These are phyloP conservation scores for Salticus scenicus DNA, from an alignment of 2,888 invertebrate genomes.

Conservation along the genomic window DNA sequence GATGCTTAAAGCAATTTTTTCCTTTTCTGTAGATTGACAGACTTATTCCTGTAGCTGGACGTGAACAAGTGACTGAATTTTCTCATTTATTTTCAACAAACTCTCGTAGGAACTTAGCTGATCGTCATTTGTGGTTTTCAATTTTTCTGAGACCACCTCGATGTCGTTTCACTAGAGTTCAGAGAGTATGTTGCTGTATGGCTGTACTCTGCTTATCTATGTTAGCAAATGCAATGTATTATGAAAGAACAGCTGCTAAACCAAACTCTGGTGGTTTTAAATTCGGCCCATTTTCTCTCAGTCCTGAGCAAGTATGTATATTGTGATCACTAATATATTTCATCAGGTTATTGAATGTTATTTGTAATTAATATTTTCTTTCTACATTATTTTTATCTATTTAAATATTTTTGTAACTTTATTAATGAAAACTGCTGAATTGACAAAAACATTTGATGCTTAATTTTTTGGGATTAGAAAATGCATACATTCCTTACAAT, in stretches of 20 bases:
- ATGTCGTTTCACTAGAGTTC: slow-evolving; percentile 77
- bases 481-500: too few species aligned
- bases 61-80: slow-evolving; percentile 76
- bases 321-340: too few species aligned
- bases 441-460: too few species aligned
- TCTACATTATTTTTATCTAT: too few species aligned
- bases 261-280: slow-evolving; percentile 73
- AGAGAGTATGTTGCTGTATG: slow-evolving; percentile 77
- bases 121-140: slow-evolving; percentile 78
- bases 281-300: slow-evolving; percentile 77
- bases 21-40: slow-evolving; percentile 77
- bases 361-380: too few species aligned
- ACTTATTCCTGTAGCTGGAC: slow-evolving; percentile 77
- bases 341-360: too few species aligned
- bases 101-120: slow-evolving; percentile 76
- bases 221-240: slow-evolving; percentile 78
- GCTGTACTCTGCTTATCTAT: slow-evolving; percentile 77
- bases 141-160: slow-evolving; percentile 77
- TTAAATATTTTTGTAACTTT: too few species aligned
- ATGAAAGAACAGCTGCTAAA: slow-evolving; percentile 73
- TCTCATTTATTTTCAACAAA: slow-evolving; percentile 76
- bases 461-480: too few species aligned
- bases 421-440: too few species aligned
- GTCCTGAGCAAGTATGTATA: slow-evolving; percentile 76
- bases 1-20: not conserved